A percentile compares a stretch with the other conserved stretches of the same genome.
phyloP scores from a whole-genome alignment of 2,888 invertebrate species.

The Schizotus pectinicornis region DNA sequence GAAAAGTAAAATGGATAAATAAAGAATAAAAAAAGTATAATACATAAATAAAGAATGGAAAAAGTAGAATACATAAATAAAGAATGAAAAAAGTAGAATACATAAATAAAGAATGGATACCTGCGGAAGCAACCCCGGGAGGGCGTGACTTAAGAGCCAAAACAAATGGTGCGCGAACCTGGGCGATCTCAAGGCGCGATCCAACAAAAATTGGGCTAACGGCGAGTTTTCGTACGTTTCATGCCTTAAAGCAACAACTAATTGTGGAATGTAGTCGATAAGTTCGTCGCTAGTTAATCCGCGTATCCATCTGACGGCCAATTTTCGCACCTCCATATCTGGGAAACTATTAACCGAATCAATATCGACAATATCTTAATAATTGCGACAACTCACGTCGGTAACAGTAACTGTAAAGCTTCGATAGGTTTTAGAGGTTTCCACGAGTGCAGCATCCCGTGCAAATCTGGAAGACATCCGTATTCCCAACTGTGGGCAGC shows the following conservation, averaged over 20 bases:
- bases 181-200: slow-evolving; percentile 83
- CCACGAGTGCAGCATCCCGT: slow-evolving; percentile 90
- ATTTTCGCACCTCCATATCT: slow-evolving; percentile 83
- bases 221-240: slow-evolving; percentile 92
- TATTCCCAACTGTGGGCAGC: slow-evolving; percentile 94
- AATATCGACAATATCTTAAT: slow-evolving; percentile 2
- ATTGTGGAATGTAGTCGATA: slow-evolving; percentile 90
- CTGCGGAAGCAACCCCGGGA: slow-evolving; percentile 82
- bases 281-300: slow-evolving; percentile 85
- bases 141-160: slow-evolving; percentile 87
- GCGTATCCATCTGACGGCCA: slow-evolving; percentile 83
- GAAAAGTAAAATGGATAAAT: too few relatives aligned
- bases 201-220: slow-evolving; percentile 80
- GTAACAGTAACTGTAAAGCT: slow-evolving; percentile 89
- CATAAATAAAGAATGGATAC: slow-evolving; percentile 54
- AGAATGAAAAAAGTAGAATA: background rate
- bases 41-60: background rate
- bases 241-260: slow-evolving; percentile 88
- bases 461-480: slow-evolving; percentile 83
- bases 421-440: slow-evolving; percentile 82
- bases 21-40: background rate
- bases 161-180: slow-evolving; percentile 94
- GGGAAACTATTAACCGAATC: slow-evolving; percentile 74
- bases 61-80: background rate
- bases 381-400: slow-evolving; percentile 69